These are phyloP conservation scores for Piscicola geometra DNA, from an alignment of 2,888 invertebrate species.

Conservation along the genomic window DNA sequence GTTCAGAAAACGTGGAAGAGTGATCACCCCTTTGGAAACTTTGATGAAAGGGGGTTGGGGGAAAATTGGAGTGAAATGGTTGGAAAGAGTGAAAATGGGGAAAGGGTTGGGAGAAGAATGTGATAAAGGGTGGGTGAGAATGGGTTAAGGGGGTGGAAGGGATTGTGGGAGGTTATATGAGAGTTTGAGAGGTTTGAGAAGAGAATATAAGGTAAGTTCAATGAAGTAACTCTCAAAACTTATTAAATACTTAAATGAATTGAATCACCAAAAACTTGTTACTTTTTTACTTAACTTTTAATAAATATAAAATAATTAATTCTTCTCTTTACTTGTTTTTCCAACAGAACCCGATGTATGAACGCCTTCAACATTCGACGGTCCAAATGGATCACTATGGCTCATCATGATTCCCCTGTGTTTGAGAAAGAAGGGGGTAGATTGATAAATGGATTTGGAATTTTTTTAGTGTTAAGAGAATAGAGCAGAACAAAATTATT, in stretches of 20 bases:
- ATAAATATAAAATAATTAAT: too few relatives aligned
- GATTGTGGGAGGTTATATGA: not conserved
- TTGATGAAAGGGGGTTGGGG: not conserved
- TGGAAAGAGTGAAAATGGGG: not conserved
- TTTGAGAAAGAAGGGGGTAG: too few relatives aligned
- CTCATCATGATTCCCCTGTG: not conserved
- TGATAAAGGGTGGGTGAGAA: not conserved
- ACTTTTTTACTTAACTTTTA: too few relatives aligned
- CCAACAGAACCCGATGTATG: conserved; percentile 16
- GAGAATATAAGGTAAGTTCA: not conserved
- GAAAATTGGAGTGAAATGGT: not conserved
- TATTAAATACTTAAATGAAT: too few relatives aligned
- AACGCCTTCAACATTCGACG: not conserved
- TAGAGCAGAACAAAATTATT: too few relatives aligned
- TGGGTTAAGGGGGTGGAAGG: not conserved
- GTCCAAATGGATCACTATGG: not conserved
- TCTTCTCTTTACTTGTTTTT: not conserved
- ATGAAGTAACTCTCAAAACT: not conserved
- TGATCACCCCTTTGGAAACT: conserved; percentile 10
- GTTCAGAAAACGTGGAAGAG: not conserved
- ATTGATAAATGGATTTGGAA: too few relatives aligned
- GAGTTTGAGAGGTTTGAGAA: not conserved
- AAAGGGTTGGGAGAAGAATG: not conserved
- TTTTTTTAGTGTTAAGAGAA: too few relatives aligned
- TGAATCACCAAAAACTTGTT: too few relatives aligned